Evolutionary conservation across 2,113 vertebrate species (phyloP).

Genomic region (Catagonus wagneri): DNA sequence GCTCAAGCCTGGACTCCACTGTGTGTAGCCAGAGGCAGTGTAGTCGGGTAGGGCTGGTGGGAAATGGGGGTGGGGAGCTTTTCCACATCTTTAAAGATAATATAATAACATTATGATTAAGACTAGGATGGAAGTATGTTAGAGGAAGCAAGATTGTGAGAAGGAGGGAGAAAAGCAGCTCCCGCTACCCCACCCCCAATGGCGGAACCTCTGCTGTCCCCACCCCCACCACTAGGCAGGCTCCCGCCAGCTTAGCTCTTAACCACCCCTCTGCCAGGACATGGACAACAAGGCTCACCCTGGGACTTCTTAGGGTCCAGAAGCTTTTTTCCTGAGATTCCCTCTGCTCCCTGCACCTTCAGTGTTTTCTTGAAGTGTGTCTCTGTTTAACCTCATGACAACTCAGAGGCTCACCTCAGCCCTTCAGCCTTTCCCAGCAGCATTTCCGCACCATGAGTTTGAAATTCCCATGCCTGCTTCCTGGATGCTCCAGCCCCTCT

Average conservation of each 20-base stretch:
- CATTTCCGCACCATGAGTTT: neutral
- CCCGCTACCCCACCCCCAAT: neutral
- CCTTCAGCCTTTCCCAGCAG: neutral
- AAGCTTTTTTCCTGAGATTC: neutral
- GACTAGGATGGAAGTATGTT: neutral
- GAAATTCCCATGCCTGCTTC: neutral
- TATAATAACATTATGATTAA: neutral
- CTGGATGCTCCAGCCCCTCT: neutral
- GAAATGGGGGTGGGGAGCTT: conserved; percentile 33
- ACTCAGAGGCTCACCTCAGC: neutral
- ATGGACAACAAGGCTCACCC: neutral
- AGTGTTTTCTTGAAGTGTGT: neutral
- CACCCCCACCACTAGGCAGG: neutral
- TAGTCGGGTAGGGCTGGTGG: conserved; percentile 17
- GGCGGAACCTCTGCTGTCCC: neutral
- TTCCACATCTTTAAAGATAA: conserved; percentile 57
- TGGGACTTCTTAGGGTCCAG: neutral
- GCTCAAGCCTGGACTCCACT: conserved; percentile 12
- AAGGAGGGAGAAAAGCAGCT: neutral
- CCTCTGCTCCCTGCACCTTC: neutral
- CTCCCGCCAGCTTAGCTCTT: neutral
- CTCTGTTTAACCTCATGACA: neutral
- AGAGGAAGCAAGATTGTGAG: conserved; percentile 24
- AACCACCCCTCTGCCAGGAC: neutral
- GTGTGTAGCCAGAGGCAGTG: conserved; percentile 3